Evolutionary conservation across 2,888 invertebrate genomes (phyloP).

Genomic region (Lissonota sp.): DNA sequence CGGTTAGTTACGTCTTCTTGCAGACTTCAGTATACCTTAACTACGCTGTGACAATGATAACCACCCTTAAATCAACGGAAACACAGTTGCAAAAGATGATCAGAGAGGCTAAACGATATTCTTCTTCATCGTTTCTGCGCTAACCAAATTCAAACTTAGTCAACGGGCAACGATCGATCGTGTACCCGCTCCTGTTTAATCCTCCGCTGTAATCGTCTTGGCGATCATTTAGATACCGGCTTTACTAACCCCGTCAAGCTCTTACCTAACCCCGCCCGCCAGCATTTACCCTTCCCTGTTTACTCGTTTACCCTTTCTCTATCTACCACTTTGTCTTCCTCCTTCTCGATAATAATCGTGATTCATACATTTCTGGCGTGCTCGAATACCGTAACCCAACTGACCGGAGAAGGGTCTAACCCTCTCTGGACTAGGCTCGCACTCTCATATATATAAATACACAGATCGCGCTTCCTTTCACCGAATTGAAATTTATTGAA

Average conservation of each 20-base stretch:
- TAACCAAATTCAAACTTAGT: slow-evolving; percentile 5
- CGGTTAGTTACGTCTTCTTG: no score
- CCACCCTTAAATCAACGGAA: no score
- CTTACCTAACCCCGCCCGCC: slow-evolving; percentile 8
- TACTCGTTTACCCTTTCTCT: neutral
- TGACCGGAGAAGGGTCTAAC: neutral
- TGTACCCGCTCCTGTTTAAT: slow-evolving; percentile 20
- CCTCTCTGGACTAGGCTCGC: slow-evolving; percentile 8
- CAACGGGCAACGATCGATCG: slow-evolving; percentile 54
- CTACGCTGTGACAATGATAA: no score
- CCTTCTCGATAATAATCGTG: slow-evolving; percentile 65
- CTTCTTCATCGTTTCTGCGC: no score
- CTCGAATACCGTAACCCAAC: slow-evolving; percentile 61
- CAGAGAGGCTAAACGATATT: no score
- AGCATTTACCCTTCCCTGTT: neutral
- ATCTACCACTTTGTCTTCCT: slow-evolving; percentile 39
- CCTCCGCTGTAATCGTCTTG: slow-evolving; percentile 44
- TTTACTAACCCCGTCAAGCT: slow-evolving; percentile 51
- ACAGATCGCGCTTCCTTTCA: slow-evolving; percentile 63
- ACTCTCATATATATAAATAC: slow-evolving; percentile 15
- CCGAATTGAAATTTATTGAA: slow-evolving; percentile 72
- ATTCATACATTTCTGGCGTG: slow-evolving; percentile 69
- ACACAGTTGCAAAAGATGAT: no score
- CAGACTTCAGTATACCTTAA: no score
- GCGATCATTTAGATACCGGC: slow-evolving; percentile 56